Percentiles rank a stretch among this genome's conserved stretches.
These are phyloP conservation scores for Criorhina ranunculi DNA, from an alignment of 2,888 invertebrate genomes.

Conservation along the genomic window DNA sequence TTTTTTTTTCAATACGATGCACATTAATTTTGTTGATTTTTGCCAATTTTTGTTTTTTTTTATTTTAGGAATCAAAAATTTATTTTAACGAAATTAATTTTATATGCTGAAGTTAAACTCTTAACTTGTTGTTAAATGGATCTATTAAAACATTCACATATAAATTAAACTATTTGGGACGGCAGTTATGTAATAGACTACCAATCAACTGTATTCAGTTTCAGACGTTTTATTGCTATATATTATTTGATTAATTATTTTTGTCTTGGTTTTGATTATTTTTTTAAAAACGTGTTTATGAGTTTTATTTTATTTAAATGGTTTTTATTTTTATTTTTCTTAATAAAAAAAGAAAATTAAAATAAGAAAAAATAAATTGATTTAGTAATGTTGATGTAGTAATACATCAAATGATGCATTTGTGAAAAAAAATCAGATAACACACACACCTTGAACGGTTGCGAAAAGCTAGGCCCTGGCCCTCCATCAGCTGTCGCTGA, in stretches of 20 bases:
- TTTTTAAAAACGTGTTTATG: background rate
- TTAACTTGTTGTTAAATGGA: slow-evolving; percentile 18
- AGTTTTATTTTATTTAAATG: background rate
- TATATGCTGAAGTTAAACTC: slow-evolving; percentile 11
- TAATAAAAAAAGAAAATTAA: too few relatives aligned
- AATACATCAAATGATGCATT: too few relatives aligned
- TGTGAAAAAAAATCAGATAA: too few relatives aligned
- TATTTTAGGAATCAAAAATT: background rate
- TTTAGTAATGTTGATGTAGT: too few relatives aligned
- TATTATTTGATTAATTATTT: slow-evolving; percentile 3
- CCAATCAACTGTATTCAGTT: background rate
- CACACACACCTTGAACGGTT: too few relatives aligned
- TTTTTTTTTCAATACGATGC: slow-evolving; percentile 11
- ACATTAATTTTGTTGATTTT: slow-evolving; percentile 18
- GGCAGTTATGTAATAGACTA: slow-evolving; percentile 5
- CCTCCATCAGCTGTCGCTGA: too few relatives aligned
- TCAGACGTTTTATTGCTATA: background rate
- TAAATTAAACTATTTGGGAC: slow-evolving; percentile 13
- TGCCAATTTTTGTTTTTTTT: slow-evolving; percentile 11
- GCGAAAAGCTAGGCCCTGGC: too few relatives aligned
- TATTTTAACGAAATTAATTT: slow-evolving; percentile 15
- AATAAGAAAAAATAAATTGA: too few relatives aligned
- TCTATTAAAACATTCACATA: slow-evolving; percentile 12
- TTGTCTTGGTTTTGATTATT: background rate
- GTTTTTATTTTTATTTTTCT: too few relatives aligned